Conservation (phyloP, 2,113 vertebrate species). For the Smithornis capensis region DNA sequence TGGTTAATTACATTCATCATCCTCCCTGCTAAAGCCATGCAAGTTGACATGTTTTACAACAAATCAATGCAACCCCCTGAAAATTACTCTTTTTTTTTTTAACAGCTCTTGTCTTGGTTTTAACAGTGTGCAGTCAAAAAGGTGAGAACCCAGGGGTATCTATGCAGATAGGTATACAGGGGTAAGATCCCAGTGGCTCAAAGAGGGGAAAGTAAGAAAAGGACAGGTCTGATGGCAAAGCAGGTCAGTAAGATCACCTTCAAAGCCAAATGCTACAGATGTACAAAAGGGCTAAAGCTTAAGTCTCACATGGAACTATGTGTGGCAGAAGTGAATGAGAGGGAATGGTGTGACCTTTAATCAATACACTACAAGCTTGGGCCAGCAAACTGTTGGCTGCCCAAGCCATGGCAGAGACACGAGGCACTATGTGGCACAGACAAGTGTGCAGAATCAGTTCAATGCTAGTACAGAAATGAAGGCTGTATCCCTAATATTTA, state of each 20-base stretch:
- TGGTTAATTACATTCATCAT: not conserved
- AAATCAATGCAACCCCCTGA: not conserved
- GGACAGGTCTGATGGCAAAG: not conserved
- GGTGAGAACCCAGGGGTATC: not conserved
- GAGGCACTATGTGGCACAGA: rapidly evolving
- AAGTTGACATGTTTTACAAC: not conserved
- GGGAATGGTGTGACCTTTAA: not conserved
- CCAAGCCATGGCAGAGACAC: rapidly evolving
- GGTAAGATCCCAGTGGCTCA: not conserved
- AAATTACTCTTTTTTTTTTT: not conserved
- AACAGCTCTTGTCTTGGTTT: not conserved
- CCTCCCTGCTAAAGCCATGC: not conserved
- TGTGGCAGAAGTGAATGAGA: not conserved
- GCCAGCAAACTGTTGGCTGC: not conserved
- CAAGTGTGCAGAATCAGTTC: not conserved
- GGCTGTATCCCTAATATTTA: not conserved
- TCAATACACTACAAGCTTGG: not conserved
- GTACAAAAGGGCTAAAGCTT: not conserved
- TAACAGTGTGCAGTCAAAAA: not conserved
- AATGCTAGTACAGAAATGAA: not conserved
- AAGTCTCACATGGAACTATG: not conserved
- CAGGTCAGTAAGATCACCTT: not conserved
- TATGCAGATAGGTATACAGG: not conserved
- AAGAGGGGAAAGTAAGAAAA: not conserved
- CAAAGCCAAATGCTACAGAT: not conserved